Conservation (phyloP, 2,113 vertebrate species). For the Calyptommatus sinebrachiatus region DNA sequence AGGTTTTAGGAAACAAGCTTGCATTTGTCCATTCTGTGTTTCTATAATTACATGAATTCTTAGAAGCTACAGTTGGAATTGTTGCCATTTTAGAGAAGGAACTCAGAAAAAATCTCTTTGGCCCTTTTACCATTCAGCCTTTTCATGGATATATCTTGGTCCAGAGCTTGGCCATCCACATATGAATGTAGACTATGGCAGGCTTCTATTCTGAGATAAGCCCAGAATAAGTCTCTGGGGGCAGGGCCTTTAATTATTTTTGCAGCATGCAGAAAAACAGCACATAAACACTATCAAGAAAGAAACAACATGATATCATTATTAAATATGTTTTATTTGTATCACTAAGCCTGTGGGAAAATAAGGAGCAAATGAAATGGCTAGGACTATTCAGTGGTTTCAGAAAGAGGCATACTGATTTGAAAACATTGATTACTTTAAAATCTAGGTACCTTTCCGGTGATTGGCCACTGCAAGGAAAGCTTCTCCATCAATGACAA, state of each 20-base stretch:
- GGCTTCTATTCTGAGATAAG: too few species aligned
- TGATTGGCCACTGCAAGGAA: constrained; percentile 95
- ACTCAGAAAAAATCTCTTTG: not conserved
- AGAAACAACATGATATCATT: not conserved
- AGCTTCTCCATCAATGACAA: constrained; percentile 80
- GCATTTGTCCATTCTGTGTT: too few species aligned
- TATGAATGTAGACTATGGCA: too few species aligned
- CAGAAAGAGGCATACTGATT: not conserved
- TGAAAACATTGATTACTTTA: accelerated
- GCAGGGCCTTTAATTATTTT: too few species aligned
- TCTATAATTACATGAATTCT: too few species aligned
- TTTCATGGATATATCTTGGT: too few species aligned
- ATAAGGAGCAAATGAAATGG: not conserved
- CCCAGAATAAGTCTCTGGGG: too few species aligned
- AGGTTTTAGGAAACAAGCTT: too few species aligned
- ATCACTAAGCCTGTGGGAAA: not conserved
- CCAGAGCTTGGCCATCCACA: too few species aligned
- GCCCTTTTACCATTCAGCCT: too few species aligned
- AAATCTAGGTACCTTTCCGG: constrained; percentile 78
- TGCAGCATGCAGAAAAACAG: not conserved
- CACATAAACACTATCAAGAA: not conserved
- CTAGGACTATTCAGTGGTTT: not conserved
- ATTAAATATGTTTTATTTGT: not conserved
- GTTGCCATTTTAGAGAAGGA: too few species aligned
- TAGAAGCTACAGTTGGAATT: too few species aligned